Base-by-base conservation (phyloP, 1,140 invertebrate genomes). In the Bombus picipes region DNA sequence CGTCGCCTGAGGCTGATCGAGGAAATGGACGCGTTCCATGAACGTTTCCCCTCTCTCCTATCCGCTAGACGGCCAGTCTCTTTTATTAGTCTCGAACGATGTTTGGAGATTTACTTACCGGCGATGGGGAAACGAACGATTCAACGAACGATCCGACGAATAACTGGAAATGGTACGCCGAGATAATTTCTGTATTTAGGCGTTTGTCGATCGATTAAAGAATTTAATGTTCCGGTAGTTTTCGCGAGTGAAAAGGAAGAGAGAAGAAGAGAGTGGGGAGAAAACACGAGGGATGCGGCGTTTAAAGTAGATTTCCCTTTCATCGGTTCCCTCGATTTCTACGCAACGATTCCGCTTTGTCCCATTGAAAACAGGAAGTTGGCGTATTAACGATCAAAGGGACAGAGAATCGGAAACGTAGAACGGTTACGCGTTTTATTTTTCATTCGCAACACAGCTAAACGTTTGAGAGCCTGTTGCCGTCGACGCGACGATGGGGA, bases 321-420 rank as follows among this genome's bases (percentile, higher is more conserved):
- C 34, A 59, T 62, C 53, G 66, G 28, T 68, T 32, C 41, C 62
- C 62, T 57, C 59, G 18, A n/a, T 76, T 53, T 25, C 72, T 43
- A 39, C 74, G 47, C 47, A 37, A 41, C 81, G 59, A 37, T 47
- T 53, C 25, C 39, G 66, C 74, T 83, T 78, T 83, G 81, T 78
- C 22, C 53, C 65, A 53, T 77, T 68, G 81, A 39, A 78, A 83
- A 83, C 81, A 83, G 74, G 74, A 83, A 83, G 43, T 83, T 80
- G 70, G 39, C 75, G 66, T 72, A 62, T 80, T 72, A 80, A 73
- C 76, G 83, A 62, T 72, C 83, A 80, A 85, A 80, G 65, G 65
- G 28, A 32, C 1, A 22, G 66, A 41, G 65, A 62, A 83, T 68
- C 47, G 81, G 25, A 68, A 76, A 83, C 66, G 53, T 77, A 34